Evolutionary conservation across 2,888 invertebrate genomes (phyloP).

Genomic region (Chrysolina haemoptera): DNA sequence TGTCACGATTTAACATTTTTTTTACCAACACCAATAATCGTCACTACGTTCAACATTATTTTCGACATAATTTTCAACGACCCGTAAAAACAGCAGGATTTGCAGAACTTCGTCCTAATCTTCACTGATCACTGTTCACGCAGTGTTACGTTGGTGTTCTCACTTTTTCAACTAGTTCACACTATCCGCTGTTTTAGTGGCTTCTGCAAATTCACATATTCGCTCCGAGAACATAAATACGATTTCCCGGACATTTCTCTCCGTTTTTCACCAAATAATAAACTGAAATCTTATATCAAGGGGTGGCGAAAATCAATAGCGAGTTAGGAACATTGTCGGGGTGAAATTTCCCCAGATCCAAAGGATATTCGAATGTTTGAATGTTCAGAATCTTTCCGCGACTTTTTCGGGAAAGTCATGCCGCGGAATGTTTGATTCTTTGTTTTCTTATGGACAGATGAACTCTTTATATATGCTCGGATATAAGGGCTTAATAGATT

Average conservation of each 20-base stretch:
- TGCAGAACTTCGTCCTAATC: not conserved
- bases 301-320: slow-evolving; percentile 66
- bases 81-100: not conserved
- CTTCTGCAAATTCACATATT: not conserved
- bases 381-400: not conserved
- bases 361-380: slow-evolving; percentile 9
- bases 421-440: not conserved
- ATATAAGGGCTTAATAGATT: slow-evolving; percentile 18
- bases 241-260: slow-evolving; percentile 54
- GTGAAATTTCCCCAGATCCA: slow-evolving; percentile 54
- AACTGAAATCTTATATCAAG: slow-evolving; percentile 51
- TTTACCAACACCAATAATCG: slow-evolving; percentile 8
- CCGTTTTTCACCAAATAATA: slow-evolving; percentile 52
- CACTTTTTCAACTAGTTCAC: slow-evolving; percentile 6
- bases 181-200: not conserved
- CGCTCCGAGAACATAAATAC: slow-evolving; percentile 1
- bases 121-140: slow-evolving; percentile 7
- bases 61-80: slow-evolving; percentile 11
- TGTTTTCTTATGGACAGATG: slow-evolving; percentile 11
- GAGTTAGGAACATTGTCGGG: slow-evolving; percentile 57
- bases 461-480: slow-evolving; percentile 17
- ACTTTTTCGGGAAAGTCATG: slow-evolving; percentile 1
- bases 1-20: slow-evolving; percentile 49
- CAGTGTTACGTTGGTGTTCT: not conserved
- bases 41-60: slow-evolving; percentile 3